Evolutionary conservation across 2,797 vertebrate genomes (phyloP).

Genomic region (Botia almorhae): DNA sequence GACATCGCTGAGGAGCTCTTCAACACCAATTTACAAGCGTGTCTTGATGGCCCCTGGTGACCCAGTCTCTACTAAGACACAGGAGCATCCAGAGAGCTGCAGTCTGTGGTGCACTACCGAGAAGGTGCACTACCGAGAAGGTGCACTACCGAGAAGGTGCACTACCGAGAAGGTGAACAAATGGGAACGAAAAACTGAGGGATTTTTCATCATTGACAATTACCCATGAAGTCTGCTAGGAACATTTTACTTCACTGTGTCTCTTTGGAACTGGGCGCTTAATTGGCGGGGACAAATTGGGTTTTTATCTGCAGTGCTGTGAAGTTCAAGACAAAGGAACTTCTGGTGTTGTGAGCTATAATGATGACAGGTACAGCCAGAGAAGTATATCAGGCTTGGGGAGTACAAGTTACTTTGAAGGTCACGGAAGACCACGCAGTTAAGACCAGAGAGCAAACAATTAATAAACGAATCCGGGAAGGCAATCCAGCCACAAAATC

Average conservation of each 20-base stretch:
- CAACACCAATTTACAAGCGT: slow-evolving; percentile 83
- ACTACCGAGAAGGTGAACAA: slow-evolving; percentile 29
- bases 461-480: slow-evolving; percentile 14
- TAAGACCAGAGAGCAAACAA: slow-evolving; percentile 13
- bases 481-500: slow-evolving; percentile 13
- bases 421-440: background rate
- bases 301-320: slow-evolving; percentile 29
- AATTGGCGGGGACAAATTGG: slow-evolving; percentile 51
- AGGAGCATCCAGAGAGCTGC: background rate
- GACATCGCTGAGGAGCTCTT: slow-evolving; percentile 84
- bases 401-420: slow-evolving; percentile 5
- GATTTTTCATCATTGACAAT: slow-evolving; percentile 53
- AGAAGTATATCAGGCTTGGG: background rate
- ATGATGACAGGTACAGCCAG: background rate
- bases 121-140: slow-evolving; percentile 30
- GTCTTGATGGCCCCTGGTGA: slow-evolving; percentile 73
- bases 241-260: slow-evolving; percentile 45
- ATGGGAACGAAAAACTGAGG: slow-evolving; percentile 24
- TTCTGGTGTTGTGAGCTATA: background rate
- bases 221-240: slow-evolving; percentile 50
- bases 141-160: slow-evolving; percentile 21
- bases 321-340: slow-evolving; percentile 12
- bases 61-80: slow-evolving; percentile 65
- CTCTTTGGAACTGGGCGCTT: slow-evolving; percentile 41
- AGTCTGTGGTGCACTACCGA: slow-evolving; percentile 22